Conservation (phyloP, 2,888 invertebrate genomes). For the Brassicogethes aeneus region DNA sequence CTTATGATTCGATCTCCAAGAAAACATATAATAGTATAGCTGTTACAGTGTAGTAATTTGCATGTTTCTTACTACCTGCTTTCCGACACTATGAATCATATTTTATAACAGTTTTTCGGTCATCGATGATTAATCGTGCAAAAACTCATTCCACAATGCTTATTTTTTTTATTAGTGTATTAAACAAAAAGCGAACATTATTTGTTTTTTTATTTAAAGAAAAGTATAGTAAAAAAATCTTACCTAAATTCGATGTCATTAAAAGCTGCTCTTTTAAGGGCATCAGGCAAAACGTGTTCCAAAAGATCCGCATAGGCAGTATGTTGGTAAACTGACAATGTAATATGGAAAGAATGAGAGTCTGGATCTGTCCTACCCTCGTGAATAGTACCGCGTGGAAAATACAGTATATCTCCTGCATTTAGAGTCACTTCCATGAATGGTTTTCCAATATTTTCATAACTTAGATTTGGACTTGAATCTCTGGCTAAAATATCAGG, state of each 20-base stretch:
- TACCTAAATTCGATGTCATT: conserved; percentile 62
- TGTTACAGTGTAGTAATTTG: no score
- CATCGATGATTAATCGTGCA: no score
- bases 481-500: conserved; percentile 56
- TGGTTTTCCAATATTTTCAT: conserved; percentile 68
- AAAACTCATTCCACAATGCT: no score
- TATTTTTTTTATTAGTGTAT: no score
- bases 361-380: conserved; percentile 72
- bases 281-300: conserved; percentile 67
- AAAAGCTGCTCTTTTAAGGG: conserved; percentile 62
- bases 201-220: conserved; percentile 1
- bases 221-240: conserved; percentile 25
- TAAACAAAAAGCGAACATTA: conserved; percentile 6
- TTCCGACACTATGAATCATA: no score
- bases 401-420: conserved; percentile 88
- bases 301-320: conserved; percentile 86
- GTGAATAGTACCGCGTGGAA: conserved; percentile 83
- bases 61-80: no score
- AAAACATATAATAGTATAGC: no score
- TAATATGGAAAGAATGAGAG: conserved; percentile 87
- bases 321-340: conserved; percentile 85
- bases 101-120: no score
- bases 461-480: conserved; percentile 72
- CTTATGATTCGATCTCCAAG: no score
- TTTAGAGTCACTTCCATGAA: conserved; percentile 69